phyloP scores from a whole-genome alignment of 53 echinoderm and acorn worm genomes.

The Mesocentrotus franciscanus region DNA sequence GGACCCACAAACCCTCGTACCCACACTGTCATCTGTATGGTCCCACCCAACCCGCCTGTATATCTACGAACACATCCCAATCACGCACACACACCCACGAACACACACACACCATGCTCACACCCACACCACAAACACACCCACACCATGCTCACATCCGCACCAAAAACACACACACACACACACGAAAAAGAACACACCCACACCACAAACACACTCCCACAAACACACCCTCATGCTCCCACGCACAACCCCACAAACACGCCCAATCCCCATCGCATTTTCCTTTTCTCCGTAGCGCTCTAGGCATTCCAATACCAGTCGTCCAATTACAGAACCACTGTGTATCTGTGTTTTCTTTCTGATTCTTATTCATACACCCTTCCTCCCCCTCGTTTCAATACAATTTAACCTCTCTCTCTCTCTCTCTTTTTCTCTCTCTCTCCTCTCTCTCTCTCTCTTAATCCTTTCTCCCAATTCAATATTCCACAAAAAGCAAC shows the following conservation, averaged over 20 bases:
- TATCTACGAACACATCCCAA: no score
- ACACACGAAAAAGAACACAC: constrained; percentile 1
- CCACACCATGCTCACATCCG: not conserved
- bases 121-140: no score
- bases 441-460: not conserved
- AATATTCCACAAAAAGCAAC: not conserved
- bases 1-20: no score
- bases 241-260: not conserved
- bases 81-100: not conserved
- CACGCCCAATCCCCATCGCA: not conserved
- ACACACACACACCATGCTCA: not conserved
- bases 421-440: not conserved
- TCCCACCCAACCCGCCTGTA: no score
- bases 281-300: not conserved
- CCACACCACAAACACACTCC: not conserved
- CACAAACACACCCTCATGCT: not conserved
- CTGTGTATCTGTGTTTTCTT: not conserved
- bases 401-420: not conserved
- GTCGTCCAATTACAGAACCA: not conserved
- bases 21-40: no score
- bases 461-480: not conserved
- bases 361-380: not conserved
- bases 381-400: not conserved
- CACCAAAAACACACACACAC: not conserved
- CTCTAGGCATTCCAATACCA: not conserved